These are phyloP conservation scores for Cosmia pyralina DNA, from an alignment of 2,888 invertebrate species.

Conservation along the genomic window DNA sequence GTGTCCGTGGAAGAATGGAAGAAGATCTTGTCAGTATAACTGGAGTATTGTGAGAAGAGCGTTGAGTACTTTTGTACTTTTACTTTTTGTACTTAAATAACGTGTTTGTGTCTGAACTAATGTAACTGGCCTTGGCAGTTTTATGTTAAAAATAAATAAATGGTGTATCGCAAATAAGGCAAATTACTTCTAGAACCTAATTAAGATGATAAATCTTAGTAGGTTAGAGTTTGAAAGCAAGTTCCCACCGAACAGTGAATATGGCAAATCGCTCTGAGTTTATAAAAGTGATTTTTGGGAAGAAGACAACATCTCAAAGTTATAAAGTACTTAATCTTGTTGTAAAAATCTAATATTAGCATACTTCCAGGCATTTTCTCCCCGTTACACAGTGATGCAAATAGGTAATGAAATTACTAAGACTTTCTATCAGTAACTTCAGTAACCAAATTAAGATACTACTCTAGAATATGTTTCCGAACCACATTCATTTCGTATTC, in stretches of 20 bases:
- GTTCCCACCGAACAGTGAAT: no score
- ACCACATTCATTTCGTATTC: constrained; percentile 53
- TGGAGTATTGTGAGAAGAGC: no score
- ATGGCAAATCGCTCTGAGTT: no score
- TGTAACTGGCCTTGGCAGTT: no score
- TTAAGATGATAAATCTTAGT: no score
- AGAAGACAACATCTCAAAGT: background rate
- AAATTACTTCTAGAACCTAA: background rate
- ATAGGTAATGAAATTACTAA: constrained; percentile 36
- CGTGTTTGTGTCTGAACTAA: no score
- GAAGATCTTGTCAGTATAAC: no score
- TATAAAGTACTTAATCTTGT: constrained; percentile 1
- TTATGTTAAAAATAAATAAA: no score
- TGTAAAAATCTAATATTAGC: constrained; percentile 12
- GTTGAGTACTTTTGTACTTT: no score
- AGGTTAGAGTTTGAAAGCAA: background rate
- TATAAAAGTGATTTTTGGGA: background rate
- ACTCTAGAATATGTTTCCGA: constrained; percentile 42
- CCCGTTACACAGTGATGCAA: background rate
- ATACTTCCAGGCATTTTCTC: background rate
- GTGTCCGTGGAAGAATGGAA: no score
- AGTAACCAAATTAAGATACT: constrained; percentile 48
- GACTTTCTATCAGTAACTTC: constrained; percentile 26
- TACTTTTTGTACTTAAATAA: no score
- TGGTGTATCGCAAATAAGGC: background rate